A percentile compares a stretch with the other conserved stretches of the same genome.
Evolutionary conservation across 2,888 invertebrate species (phyloP).

Genomic region (Macrophya alboannulata): DNA sequence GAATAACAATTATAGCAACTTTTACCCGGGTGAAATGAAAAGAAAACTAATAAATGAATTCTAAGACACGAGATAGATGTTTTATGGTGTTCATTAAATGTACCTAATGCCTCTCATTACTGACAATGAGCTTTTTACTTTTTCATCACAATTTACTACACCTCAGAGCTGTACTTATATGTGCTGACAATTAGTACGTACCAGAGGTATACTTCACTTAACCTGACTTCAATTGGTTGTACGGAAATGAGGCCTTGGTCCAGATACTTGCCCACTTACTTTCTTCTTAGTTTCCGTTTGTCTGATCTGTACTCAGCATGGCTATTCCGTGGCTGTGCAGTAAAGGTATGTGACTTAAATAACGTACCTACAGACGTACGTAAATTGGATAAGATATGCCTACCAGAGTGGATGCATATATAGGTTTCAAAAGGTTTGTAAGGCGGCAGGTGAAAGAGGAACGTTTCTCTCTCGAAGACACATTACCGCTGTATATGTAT

Average conservation of each 20-base stretch:
- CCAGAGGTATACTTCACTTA: neutral
- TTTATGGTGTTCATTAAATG: neutral
- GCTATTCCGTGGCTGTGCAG: neutral
- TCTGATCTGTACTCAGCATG: neutral
- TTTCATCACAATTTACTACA: neutral
- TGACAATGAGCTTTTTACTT: neutral
- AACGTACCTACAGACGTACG: neutral
- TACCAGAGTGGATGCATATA: neutral
- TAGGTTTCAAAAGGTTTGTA: neutral
- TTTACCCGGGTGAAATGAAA: neutral
- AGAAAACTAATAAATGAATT: neutral
- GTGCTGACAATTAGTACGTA: neutral
- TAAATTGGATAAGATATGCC: neutral
- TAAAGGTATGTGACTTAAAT: neutral
- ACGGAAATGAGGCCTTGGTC: slow-evolving; percentile 49
- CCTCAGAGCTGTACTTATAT: neutral
- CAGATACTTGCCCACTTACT: slow-evolving; percentile 22
- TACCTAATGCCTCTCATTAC: slow-evolving; percentile 13
- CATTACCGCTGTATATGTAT: neutral
- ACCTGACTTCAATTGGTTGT: neutral
- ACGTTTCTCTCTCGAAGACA: slow-evolving; percentile 8
- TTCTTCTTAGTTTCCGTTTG: slow-evolving; percentile 3
- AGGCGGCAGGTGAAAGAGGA: slow-evolving; percentile 43
- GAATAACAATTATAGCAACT: neutral
- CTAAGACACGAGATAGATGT: neutral